Conservation (phyloP, 2,113 vertebrate genomes). For the Sylvietta virens region DNA sequence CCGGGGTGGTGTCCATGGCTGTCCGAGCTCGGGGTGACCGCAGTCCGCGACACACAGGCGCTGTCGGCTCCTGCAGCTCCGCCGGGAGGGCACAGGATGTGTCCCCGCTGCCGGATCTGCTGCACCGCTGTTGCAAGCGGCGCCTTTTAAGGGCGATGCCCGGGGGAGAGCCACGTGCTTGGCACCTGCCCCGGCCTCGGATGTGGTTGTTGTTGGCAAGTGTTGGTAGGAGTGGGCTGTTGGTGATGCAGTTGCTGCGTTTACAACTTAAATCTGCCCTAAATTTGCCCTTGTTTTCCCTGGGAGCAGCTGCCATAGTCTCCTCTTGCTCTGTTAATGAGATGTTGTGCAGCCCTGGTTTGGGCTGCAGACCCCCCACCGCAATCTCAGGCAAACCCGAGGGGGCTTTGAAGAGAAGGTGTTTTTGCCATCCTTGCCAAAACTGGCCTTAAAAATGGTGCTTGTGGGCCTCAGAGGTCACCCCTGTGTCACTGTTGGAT, state of each 20-base stretch:
- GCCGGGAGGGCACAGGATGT: not conserved
- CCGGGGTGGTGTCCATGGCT: rapidly evolving
- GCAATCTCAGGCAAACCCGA: not conserved
- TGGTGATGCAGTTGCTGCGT: not conserved
- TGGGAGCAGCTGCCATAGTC: rapidly evolving
- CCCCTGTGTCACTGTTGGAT: no score
- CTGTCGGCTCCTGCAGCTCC: not conserved
- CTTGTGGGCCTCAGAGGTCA: not conserved
- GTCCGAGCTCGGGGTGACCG: rapidly evolving
- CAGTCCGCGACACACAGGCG: rapidly evolving
- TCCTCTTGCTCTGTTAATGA: not conserved
- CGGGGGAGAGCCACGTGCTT: not conserved
- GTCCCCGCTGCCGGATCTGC: not conserved
- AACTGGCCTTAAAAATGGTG: not conserved
- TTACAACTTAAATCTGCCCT: not conserved
- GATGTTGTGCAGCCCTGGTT: not conserved
- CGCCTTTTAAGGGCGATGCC: not conserved
- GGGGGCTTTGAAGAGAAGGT: not conserved
- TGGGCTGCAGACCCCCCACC: not conserved
- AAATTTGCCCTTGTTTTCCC: rapidly evolving
- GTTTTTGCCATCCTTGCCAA: not conserved
- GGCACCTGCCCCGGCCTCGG: rapidly evolving
- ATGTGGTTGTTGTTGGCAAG: rapidly evolving
- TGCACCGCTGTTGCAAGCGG: rapidly evolving
- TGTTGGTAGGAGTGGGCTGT: rapidly evolving